Conservation (phyloP, 2,888 invertebrate genomes). For the Mesochorus sp. region DNA sequence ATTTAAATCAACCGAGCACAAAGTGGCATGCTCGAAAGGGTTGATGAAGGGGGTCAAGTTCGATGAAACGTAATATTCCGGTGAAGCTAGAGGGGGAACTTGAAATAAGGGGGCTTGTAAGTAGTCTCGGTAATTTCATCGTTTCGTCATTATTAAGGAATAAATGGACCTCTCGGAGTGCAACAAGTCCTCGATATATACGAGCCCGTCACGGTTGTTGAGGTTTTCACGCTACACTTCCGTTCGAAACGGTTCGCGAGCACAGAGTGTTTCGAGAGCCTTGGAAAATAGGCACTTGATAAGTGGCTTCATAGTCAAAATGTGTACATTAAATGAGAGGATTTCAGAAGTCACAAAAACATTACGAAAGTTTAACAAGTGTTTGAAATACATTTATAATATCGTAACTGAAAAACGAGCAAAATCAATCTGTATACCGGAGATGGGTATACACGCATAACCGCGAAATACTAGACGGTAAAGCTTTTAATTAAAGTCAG, state of each 20-base stretch:
- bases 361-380: too few relatives aligned
- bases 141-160: slow-evolving; percentile 35
- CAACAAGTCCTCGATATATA: slow-evolving; percentile 66
- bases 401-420: not conserved
- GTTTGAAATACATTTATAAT: too few relatives aligned
- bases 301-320: slow-evolving; percentile 9
- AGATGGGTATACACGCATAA: slow-evolving; percentile 19
- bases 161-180: slow-evolving; percentile 55
- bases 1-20: too few relatives aligned
- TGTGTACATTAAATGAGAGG: too few relatives aligned
- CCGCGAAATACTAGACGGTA: slow-evolving; percentile 18
- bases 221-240: slow-evolving; percentile 40
- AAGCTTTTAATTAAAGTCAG: slow-evolving; percentile 53
- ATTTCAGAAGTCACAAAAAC: too few relatives aligned
- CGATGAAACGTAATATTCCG: not conserved
- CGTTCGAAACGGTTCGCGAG: slow-evolving; percentile 3
- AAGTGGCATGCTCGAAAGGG: too few relatives aligned
- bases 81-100: not conserved
- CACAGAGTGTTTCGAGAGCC: slow-evolving; percentile 14
- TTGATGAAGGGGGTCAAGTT: not conserved
- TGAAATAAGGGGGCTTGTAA: not conserved
- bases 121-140: slow-evolving; percentile 25
- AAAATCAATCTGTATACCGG: not conserved
- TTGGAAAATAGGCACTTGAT: slow-evolving; percentile 58
- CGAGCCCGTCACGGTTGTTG: slow-evolving; percentile 23